Percentiles rank a stretch among this genome's conserved stretches.
These are phyloP conservation scores for Ochropleura leucogaster DNA, from an alignment of 2,888 invertebrate species.

Conservation along the genomic window DNA sequence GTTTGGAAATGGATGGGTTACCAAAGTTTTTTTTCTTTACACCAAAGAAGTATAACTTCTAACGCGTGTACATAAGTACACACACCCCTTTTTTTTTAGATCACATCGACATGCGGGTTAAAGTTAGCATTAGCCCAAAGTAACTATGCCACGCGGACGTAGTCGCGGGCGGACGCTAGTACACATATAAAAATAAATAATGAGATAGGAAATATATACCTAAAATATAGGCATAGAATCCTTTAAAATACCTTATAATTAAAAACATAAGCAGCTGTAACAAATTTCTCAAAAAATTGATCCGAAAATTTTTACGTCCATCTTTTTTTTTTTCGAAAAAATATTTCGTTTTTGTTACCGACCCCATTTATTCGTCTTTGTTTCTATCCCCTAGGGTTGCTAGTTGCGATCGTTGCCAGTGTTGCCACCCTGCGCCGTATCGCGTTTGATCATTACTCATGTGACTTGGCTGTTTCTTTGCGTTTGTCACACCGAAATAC, in stretches of 20 bases:
- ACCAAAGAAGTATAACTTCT: too few species aligned
- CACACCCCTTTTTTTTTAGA: too few species aligned
- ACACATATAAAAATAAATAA: too few species aligned
- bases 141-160: too few species aligned
- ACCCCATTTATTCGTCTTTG: conserved; percentile 51
- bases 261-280: conserved; percentile 16
- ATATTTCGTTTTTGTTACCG: conserved; percentile 27
- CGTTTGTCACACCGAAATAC: conserved; percentile 58
- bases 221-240: too few species aligned
- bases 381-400: conserved; percentile 59
- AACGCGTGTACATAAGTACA: too few species aligned
- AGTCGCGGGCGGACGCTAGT: too few species aligned
- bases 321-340: background rate
- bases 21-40: too few species aligned
- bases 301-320: background rate
- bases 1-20: too few species aligned
- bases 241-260: background rate
- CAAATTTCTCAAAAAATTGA: background rate
- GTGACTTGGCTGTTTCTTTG: conserved; percentile 72
- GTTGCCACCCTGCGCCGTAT: conserved; percentile 47
- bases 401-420: conserved; percentile 24
- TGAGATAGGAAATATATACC: too few species aligned
- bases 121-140: too few species aligned
- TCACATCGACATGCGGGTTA: too few species aligned
- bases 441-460: conserved; percentile 71